A percentile compares a stretch with the other conserved stretches of the same genome.
These are phyloP conservation scores for Tympanuchus pallidicinctus DNA, from an alignment of 2,113 vertebrate genomes.

Conservation along the genomic window DNA sequence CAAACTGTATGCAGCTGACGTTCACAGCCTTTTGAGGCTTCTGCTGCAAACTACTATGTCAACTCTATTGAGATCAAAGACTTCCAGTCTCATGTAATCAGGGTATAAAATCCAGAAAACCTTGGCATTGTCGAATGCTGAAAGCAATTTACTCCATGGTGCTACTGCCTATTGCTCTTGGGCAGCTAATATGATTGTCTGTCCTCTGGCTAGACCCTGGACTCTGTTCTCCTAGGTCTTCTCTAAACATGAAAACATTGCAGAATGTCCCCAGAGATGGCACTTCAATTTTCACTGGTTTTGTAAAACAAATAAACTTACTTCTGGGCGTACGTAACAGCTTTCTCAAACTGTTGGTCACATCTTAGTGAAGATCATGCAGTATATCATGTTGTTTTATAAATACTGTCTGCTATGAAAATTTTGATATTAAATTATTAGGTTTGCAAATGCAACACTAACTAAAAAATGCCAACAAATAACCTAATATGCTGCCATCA, in stretches of 20 bases:
- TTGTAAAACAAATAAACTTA: background rate
- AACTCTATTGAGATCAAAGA: background rate
- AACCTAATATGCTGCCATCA: background rate
- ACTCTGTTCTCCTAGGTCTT: accelerated
- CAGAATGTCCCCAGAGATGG: background rate
- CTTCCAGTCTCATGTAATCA: background rate
- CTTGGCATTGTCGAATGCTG: background rate
- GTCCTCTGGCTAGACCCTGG: background rate
- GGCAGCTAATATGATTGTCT: background rate
- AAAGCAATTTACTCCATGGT: background rate
- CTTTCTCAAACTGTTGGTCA: background rate
- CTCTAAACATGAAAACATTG: background rate
- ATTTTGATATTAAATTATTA: background rate
- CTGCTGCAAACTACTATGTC: background rate
- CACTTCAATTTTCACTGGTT: background rate
- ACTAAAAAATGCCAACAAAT: background rate
- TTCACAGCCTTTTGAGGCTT: background rate
- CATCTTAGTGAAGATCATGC: background rate
- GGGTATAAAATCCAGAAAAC: background rate
- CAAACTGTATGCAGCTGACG: background rate
- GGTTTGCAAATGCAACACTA: background rate
- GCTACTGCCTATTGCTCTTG: background rate
- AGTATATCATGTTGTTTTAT: background rate
- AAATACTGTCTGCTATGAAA: background rate
- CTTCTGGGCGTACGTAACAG: background rate